Evolutionary conservation across 2,888 invertebrate genomes (phyloP), one percentile per base, ranked within the genome.

Genomic region (Pristionchus arcanus): DNA sequence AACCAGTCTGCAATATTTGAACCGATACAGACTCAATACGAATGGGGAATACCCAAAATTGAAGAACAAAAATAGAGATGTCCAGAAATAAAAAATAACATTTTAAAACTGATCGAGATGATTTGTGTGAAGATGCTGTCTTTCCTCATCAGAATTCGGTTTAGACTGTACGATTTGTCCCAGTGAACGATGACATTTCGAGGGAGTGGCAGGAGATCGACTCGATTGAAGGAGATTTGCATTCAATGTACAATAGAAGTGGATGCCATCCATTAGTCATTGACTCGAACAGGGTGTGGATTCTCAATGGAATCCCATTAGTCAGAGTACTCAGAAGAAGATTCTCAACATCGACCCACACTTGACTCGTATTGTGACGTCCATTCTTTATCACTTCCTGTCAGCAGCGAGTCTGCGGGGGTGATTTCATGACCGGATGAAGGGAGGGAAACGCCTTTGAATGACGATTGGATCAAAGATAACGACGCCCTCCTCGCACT

Each of bases 321-420:
- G 71, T 71, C 71, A 71, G 16, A 71, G 15, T 25, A 71, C 16
- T 34, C 34, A 28, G 5, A 28, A 71, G 13, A 34, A 34, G 15
- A n/a, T 28, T 28, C n/a, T 25, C 59, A 71, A 71, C 11, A 71
- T 71, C 28, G 71, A 31, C 16, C 71, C 21, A 71, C 71, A 71
- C 71, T 19, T 42, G 42, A 31, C 74, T 68, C 68, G 37, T 16
- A 34, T 37, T 49, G 77, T 77, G 77, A 77, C 77, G 25, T 37
- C 77, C 37, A 25, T 13, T 77, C 59, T 19, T 49, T 42, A 77
- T 77, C 77, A 77, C 77, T 77, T 77, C 77, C 77, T 77, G 77
- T 77, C 77, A 42, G 21, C 77, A 7, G 21, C 42, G 37, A 49
- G 37, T 77, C 42, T 77, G 77, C 77, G 77, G 77, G 77, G 77